These are phyloP conservation scores for Drosophila conformis DNA, from an alignment of 2,888 invertebrate genomes.

Conservation along the genomic window DNA sequence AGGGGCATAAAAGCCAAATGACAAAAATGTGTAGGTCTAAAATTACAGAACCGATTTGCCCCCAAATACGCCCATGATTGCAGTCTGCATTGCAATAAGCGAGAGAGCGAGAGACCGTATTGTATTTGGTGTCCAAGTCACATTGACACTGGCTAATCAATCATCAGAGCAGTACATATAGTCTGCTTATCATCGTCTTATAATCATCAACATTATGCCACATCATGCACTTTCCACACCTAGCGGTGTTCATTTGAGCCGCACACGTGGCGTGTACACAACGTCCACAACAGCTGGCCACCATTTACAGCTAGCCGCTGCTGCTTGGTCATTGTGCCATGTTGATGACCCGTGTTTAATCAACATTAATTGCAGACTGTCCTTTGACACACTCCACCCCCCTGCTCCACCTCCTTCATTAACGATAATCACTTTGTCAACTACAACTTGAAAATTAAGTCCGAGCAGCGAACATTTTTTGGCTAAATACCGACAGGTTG, in stretches of 20 bases:
- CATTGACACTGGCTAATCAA: conserved; percentile 22
- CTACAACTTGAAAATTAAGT: conserved; percentile 43
- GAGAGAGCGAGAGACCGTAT: neutral
- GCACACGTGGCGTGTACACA: conserved; percentile 42
- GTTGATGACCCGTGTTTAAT: conserved; percentile 75
- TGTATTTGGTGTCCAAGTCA: neutral
- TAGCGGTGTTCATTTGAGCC: neutral
- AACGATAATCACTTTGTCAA: conserved; percentile 75
- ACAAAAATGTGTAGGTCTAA: neutral
- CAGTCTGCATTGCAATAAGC: neutral
- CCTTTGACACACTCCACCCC: neutral
- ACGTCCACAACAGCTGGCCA: conserved; percentile 30
- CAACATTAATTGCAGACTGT: conserved; percentile 63
- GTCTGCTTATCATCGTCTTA: conserved; percentile 26
- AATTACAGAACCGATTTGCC: neutral
- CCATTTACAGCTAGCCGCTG: conserved; percentile 8
- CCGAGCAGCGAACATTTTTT: conserved; percentile 16
- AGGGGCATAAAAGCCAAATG: neutral
- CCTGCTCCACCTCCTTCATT: neutral
- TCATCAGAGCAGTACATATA: conserved; percentile 9
- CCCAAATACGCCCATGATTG: neutral
- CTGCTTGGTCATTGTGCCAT: conserved; percentile 19
- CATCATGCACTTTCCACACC: conserved; percentile 38
- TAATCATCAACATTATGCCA: conserved; percentile 22
- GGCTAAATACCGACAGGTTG: conserved; percentile 46